Evolutionary conservation across 2,113 vertebrate genomes (phyloP).

Genomic region (Peromyscus californicus): DNA sequence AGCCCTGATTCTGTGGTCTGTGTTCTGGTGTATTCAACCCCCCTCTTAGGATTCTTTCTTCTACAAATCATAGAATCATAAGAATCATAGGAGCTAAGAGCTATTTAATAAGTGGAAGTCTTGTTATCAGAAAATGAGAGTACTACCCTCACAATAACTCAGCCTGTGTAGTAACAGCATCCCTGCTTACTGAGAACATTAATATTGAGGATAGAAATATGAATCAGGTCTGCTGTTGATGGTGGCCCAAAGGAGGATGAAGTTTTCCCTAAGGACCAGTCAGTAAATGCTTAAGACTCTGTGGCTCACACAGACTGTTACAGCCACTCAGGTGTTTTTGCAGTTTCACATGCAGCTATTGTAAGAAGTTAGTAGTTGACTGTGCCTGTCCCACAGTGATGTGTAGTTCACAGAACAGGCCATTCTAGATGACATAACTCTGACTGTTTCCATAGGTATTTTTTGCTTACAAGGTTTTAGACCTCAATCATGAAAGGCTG

Average conservation of each 20-base stretch:
- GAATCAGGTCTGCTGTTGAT: not conserved
- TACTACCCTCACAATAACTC: not conserved
- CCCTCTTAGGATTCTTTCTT: not conserved
- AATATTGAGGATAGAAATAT: not conserved
- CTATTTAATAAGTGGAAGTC: not conserved
- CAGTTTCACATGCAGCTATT: not conserved
- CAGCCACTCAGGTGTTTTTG: no score
- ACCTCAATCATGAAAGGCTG: not conserved
- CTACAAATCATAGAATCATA: not conserved
- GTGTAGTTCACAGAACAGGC: not conserved
- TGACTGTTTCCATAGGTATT: not conserved
- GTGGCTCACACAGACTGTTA: not conserved
- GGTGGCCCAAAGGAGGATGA: no score
- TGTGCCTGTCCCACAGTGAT: not conserved
- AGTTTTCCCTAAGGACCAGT: not conserved
- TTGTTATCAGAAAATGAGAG: not conserved
- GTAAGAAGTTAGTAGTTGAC: not conserved
- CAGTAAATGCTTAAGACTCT: not conserved
- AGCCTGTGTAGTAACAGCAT: not conserved
- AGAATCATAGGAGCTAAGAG: not conserved
- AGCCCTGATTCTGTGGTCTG: no score
- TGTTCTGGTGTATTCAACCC: not conserved
- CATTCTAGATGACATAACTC: not conserved
- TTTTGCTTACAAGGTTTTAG: not conserved
- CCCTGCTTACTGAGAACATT: not conserved